Evolutionary conservation across 2,888 invertebrate species (phyloP).

Genomic region (Portevinia maculata): DNA sequence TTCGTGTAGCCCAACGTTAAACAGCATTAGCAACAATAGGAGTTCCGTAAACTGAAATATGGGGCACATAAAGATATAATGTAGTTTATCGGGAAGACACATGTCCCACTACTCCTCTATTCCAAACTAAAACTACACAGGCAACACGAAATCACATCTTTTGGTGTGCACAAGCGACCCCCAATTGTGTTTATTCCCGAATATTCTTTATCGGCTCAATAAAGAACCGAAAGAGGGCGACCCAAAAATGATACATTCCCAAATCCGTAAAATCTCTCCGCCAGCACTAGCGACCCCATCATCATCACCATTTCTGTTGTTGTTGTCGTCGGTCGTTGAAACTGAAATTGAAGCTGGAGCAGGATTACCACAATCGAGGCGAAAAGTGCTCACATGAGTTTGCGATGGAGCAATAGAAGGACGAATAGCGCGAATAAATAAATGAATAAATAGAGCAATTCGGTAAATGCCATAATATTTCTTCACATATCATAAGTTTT

Average conservation of each 20-base stretch:
- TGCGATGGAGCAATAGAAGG: constrained; percentile 20
- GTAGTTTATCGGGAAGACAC: constrained; percentile 52
- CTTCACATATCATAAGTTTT: constrained; percentile 83
- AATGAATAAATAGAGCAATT: constrained; percentile 77
- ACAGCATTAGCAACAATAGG: constrained; percentile 20
- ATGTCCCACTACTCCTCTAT: neutral
- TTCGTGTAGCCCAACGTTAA: constrained; percentile 50
- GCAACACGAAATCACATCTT: constrained; percentile 32
- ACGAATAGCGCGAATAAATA: constrained; percentile 68
- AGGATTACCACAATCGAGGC: constrained; percentile 70
- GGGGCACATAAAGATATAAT: constrained; percentile 53
- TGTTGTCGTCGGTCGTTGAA: constrained; percentile 33
- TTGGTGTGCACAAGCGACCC: constrained; percentile 63
- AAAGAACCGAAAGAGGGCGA: constrained; percentile 72
- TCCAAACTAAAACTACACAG: constrained; percentile 17
- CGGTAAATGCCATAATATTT: constrained; percentile 80
- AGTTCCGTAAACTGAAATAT: constrained; percentile 1
- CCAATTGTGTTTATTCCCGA: constrained; percentile 72
- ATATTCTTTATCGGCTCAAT: constrained; percentile 74
- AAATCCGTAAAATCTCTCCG: constrained; percentile 66
- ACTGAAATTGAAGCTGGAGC: constrained; percentile 38
- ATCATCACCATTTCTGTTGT: constrained; percentile 21
- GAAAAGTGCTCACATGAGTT: constrained; percentile 56
- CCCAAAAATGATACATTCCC: constrained; percentile 70
- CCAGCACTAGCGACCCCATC: constrained; percentile 23